Evolutionary conservation across 2,113 vertebrate species (phyloP), one percentile per base, ranked within the genome.

Genomic region (Probosciger aterrimus): DNA sequence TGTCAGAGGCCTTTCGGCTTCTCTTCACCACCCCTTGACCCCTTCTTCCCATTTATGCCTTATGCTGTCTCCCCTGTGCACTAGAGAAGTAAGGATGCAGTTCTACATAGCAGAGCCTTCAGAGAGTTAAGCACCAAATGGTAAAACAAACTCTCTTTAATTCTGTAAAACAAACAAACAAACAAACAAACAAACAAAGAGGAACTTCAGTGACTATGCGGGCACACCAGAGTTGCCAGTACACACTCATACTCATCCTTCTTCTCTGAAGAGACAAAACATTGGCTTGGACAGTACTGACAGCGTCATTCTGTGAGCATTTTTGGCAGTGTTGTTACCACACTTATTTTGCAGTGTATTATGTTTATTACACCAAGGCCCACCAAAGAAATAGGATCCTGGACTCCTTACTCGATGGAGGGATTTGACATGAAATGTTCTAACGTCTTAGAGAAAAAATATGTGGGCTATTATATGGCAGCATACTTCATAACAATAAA

Each of bases 341-440:
- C n/a, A 11, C 49, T 82, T 78, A 55, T 67, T 87, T 93, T 94
- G 70, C 62, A 82, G 46, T 52, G 30, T 76, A 84, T 76, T 93
- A 37, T 49, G 86, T 88, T 94, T 87, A 91, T 93, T 89, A 63
- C 20, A 27, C 39, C 10, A 69, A 35, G 9, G 82, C 57, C 24
- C 57, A 88, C 27, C 37, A 59, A 91, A 89, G 69, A 90, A 88
- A 63, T 30, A 70, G 41, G 62, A 88, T 84, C 71, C 44, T 82
- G 35, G 52, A 73, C 14, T 79, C 35, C 52, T 82, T n/a, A 63
- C 57, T 60, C 43, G 18, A 59, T 9, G 71, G 44, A 86, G 27
- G 41, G 70, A 82, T 94, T 96, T 90, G 64, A 82, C 64, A 86
- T 49, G 41, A 95, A 86, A 76, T 23, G 18, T 63, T 91, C 57